A percentile compares a stretch with the other conserved stretches of the same genome.
phyloP scores from a whole-genome alignment of 2,113 vertebrate species.

The Ophiodon elongatus region DNA sequence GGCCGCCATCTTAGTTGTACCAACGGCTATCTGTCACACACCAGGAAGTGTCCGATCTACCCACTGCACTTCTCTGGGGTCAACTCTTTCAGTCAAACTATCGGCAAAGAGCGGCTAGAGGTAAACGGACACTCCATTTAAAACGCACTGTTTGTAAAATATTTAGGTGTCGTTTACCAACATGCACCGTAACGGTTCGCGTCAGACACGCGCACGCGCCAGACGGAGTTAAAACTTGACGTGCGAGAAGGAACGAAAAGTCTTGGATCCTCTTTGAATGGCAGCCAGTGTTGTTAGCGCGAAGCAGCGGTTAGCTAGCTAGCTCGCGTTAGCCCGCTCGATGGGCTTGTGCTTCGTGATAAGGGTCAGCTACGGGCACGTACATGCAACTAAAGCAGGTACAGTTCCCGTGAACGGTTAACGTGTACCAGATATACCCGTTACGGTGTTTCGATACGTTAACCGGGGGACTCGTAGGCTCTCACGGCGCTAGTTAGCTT shows the following conservation, averaged over 20 bases:
- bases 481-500: slow-evolving; percentile 61
- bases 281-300: slow-evolving; percentile 70
- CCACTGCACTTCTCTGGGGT: slow-evolving; percentile 61
- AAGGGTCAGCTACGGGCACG: background rate
- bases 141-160: background rate
- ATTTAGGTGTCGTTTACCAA: background rate
- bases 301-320: slow-evolving; percentile 34
- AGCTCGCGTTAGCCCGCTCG: slow-evolving; percentile 56
- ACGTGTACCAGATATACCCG: rapidly evolving
- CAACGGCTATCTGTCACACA: slow-evolving; percentile 19
- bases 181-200: rapidly evolving
- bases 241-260: slow-evolving; percentile 18
- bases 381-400: rapidly evolving
- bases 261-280: slow-evolving; percentile 57
- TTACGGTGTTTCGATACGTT: background rate
- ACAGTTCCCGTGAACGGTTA: rapidly evolving
- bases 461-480: background rate
- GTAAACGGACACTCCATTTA: slow-evolving; percentile 34
- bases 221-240: slow-evolving; percentile 8
- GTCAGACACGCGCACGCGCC: background rate
- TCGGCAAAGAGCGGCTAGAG: slow-evolving; percentile 68
- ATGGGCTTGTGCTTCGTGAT: background rate
- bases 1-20: slow-evolving; percentile 76
- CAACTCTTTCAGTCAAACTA: slow-evolving; percentile 78
- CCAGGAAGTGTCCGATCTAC: slow-evolving; percentile 69